phyloP scores from a whole-genome alignment of 2,888 invertebrate species.

The Drosophila subquinaria region DNA sequence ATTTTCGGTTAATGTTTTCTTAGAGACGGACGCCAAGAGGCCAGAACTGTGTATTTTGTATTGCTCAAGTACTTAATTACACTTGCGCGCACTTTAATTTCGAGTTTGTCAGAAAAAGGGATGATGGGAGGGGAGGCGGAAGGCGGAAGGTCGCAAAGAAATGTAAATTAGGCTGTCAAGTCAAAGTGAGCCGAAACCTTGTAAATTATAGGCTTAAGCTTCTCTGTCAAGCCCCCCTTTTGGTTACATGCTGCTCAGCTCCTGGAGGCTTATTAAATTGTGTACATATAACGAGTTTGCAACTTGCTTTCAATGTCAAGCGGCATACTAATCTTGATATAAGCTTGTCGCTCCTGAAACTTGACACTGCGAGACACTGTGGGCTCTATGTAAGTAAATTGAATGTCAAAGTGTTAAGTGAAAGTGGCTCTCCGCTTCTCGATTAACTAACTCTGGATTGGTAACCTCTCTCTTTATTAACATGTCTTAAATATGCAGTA shows the following conservation, averaged over 20 bases:
- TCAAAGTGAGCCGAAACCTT: slow-evolving; percentile 74
- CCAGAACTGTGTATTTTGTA: slow-evolving; percentile 51
- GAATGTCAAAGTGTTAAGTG: slow-evolving; percentile 77
- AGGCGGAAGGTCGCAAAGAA: slow-evolving; percentile 36
- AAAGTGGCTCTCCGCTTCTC: slow-evolving; percentile 32
- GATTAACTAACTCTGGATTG: background rate
- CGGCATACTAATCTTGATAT: slow-evolving; percentile 67
- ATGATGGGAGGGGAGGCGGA: background rate
- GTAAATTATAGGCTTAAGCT: slow-evolving; percentile 80
- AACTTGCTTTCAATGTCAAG: slow-evolving; percentile 53
- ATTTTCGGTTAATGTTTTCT: slow-evolving; percentile 53
- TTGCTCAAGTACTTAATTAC: slow-evolving; percentile 79
- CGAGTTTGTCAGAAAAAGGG: slow-evolving; percentile 43
- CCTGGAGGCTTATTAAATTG: slow-evolving; percentile 73
- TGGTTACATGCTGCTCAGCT: slow-evolving; percentile 61
- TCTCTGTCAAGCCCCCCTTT: slow-evolving; percentile 22
- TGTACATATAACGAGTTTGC: slow-evolving; percentile 51
- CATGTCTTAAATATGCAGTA: slow-evolving; percentile 43
- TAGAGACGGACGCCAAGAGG: slow-evolving; percentile 20
- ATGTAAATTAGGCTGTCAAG: slow-evolving; percentile 69
- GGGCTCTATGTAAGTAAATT: slow-evolving; percentile 53
- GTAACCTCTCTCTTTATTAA: background rate
- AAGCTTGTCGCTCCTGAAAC: slow-evolving; percentile 52
- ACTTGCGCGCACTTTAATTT: slow-evolving; percentile 82
- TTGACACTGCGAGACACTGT: slow-evolving; percentile 46